phyloP scores from a whole-genome alignment of 1,140 invertebrate species.

The Megalopta genalis region DNA sequence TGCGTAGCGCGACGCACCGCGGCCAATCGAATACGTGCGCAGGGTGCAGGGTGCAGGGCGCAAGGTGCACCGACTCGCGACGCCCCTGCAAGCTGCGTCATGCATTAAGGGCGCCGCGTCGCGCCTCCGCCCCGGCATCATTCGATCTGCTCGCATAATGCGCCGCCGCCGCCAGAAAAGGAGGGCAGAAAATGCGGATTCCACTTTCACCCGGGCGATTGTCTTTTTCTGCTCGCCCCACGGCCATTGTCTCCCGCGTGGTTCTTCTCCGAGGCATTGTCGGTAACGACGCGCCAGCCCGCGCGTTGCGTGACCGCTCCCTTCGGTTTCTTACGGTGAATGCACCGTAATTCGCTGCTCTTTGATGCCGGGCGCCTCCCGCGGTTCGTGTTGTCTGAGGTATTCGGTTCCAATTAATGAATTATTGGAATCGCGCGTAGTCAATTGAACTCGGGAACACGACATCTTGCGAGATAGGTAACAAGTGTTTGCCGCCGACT shows the following conservation, averaged over 20 bases:
- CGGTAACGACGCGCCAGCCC: not conserved
- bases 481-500: too few species aligned
- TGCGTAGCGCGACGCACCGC: slow-evolving; percentile 60
- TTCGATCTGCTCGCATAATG: slow-evolving; percentile 64
- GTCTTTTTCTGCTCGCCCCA: not conserved
- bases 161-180: slow-evolving; percentile 46
- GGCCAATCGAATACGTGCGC: slow-evolving; percentile 64
- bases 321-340: not conserved
- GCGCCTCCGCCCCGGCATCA: slow-evolving; percentile 23
- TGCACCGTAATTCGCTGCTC: not conserved
- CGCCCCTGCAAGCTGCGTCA: slow-evolving; percentile 60
- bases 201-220: not conserved
- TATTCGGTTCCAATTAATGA: not conserved
- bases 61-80: slow-evolving; percentile 44
- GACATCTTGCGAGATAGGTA: too few species aligned
- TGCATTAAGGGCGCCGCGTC: slow-evolving; percentile 53
- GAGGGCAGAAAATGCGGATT: slow-evolving; percentile 22
- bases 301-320: not conserved
- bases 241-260: not conserved
- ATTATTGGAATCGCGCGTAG: too few species aligned
- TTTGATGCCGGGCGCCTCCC: not conserved
- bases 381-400: not conserved
- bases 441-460: too few species aligned
- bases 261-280: not conserved
- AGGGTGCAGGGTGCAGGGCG: slow-evolving; percentile 57